A percentile compares a stretch with the other conserved stretches of the same genome.
phyloP scores from a whole-genome alignment of 2,888 invertebrate species.

The Acrobasis suavella region DNA sequence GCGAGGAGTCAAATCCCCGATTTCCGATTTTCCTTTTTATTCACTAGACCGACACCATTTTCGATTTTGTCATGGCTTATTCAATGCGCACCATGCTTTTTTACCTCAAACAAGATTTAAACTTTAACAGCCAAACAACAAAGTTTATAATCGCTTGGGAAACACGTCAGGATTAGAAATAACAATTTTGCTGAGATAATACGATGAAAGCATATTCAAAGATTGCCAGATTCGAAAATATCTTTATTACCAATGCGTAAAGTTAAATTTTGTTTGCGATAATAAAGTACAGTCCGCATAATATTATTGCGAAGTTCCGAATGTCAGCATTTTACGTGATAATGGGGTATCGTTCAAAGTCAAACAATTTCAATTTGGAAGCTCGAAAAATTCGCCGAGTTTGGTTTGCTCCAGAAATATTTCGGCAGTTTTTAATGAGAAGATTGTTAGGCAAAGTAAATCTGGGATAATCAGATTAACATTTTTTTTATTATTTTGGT shows the following conservation, averaged over 20 bases:
- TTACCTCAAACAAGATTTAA: neutral
- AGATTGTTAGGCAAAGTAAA: neutral
- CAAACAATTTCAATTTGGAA: slow-evolving; percentile 32
- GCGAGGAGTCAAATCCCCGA: slow-evolving; percentile 1
- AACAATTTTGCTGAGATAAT: slow-evolving; percentile 14
- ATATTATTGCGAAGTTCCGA: slow-evolving; percentile 17
- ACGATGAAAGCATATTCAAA: neutral
- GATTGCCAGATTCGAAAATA: neutral
- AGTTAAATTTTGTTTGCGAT: slow-evolving; percentile 2
- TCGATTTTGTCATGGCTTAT: slow-evolving; percentile 14
- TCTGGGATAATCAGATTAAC: neutral
- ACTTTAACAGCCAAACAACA: neutral
- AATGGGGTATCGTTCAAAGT: slow-evolving; percentile 31
- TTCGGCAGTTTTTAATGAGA: slow-evolving; percentile 18
- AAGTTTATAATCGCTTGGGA: slow-evolving; percentile 3
- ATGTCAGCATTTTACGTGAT: slow-evolving; percentile 25
- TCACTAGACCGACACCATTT: slow-evolving; percentile 8
- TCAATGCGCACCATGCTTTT: slow-evolving; percentile 12
- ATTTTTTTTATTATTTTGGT: neutral
- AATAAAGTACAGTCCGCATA: neutral
- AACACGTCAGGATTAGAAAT: slow-evolving; percentile 14
- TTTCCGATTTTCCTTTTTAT: slow-evolving; percentile 9
- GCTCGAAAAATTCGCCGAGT: slow-evolving; percentile 20
- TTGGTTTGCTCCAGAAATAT: neutral
- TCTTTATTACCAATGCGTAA: neutral